Conservation (phyloP, 2,113 vertebrate species). For the Heloderma charlesbogerti region DNA sequence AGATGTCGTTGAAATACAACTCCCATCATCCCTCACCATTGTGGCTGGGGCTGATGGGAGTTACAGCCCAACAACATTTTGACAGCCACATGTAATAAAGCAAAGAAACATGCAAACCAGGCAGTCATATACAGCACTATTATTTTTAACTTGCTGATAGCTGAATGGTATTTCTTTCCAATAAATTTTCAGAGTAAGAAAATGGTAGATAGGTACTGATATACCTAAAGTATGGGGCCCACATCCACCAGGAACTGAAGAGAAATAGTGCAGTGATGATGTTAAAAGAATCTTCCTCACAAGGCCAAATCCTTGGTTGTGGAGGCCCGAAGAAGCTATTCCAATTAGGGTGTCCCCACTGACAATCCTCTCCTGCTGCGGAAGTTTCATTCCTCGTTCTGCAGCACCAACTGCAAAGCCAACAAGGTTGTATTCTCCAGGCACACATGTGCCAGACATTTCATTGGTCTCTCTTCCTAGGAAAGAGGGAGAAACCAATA, state of each 20-base stretch:
- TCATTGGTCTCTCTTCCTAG: constrained; percentile 83
- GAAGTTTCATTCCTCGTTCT: constrained; percentile 78
- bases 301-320: constrained; percentile 82
- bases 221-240: constrained; percentile 80
- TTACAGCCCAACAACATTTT: too few relatives aligned
- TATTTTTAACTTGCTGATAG: background rate
- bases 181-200: background rate
- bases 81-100: too few relatives aligned
- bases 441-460: constrained; percentile 69
- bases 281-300: constrained; percentile 82
- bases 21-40: too few relatives aligned
- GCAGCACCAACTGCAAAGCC: constrained; percentile 88
- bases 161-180: background rate
- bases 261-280: constrained; percentile 74
- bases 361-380: constrained; percentile 72
- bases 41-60: too few relatives aligned
- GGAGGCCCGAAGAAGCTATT: constrained; percentile 84
- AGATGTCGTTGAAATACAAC: too few relatives aligned
- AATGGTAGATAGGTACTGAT: background rate
- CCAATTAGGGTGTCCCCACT: constrained; percentile 86
- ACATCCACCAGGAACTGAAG: constrained; percentile 76
- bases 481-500: constrained; percentile 1
- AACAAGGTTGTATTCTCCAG: constrained; percentile 82
- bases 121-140: background rate
- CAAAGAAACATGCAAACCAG: background rate